A percentile compares a stretch with the other conserved stretches of the same genome.
Evolutionary conservation across 2,797 vertebrate genomes (phyloP).

Genomic region (Miichthys miiuy): DNA sequence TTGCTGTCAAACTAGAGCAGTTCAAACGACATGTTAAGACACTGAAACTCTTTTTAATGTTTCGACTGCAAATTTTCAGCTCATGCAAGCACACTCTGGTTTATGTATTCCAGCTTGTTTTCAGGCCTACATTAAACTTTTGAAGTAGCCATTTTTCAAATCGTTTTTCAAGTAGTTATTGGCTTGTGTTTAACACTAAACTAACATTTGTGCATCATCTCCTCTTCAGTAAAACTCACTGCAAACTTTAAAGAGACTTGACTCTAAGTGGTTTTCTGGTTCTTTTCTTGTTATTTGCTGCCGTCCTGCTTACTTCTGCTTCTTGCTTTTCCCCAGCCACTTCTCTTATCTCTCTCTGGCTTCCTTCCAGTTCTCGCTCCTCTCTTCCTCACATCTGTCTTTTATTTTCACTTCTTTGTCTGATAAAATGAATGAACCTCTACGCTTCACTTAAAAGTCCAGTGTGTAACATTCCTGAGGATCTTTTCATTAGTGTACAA

Average conservation of each 20-base stretch:
- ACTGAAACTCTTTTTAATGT: background rate
- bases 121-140: background rate
- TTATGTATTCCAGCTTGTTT: background rate
- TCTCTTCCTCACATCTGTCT: conserved; percentile 9
- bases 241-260: background rate
- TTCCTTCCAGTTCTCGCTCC: conserved; percentile 10
- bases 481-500: too few relatives aligned
- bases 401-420: conserved; percentile 11
- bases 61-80: background rate
- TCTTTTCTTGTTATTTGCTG: background rate
- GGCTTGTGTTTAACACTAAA: background rate
- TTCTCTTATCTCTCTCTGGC: conserved; percentile 5
- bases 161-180: too few relatives aligned
- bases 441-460: background rate
- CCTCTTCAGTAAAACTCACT: background rate
- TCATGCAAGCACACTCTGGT: background rate
- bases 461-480: too few relatives aligned
- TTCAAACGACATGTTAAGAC: background rate
- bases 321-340: background rate
- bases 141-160: background rate
- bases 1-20: background rate
- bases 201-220: background rate
- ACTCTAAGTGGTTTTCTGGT: background rate
- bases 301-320: background rate
- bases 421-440: conserved; percentile 6